Base-by-base conservation (phyloP, 1,140 invertebrate genomes). In the Brevipalpus yothersi region DNA sequence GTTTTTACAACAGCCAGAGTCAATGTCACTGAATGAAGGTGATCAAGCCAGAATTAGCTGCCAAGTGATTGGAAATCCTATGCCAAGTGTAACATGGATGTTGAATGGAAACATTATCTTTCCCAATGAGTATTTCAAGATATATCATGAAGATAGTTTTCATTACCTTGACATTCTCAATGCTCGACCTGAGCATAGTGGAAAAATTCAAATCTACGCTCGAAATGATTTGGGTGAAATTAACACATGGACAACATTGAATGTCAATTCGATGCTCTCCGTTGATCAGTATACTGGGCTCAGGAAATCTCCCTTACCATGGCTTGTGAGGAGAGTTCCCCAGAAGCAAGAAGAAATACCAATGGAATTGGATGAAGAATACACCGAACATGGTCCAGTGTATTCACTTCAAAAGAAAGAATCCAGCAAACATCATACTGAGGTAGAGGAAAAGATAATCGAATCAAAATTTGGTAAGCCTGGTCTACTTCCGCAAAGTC, bases 131-230 rank as follows among this genome's bases (percentile, higher is more conserved):
- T 80, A 89, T 59, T 94, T 93, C 70, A 92, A 91, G 70, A 71
- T 96, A 41, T 91, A 82, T 1, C 94, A 95, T 69, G 93, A 97
- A 71, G 93, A 92, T 60, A 95, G 96, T 83, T 92, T 92, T 73
- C 89, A 94, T 71, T 88, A 94, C 71, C 73, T 96, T 71, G 91
- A 96, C 73, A 93, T 97, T 63, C 91, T 91, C 9, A 92, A 93
- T 72, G 89, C 86, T 0, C 79, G 90, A 54, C 91, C 95, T 69
- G 94, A 94, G 67, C 92, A 96, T 69, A 82, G 84, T 62, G 91
- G 92, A 19, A 91, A 89, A 71, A 80, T 88, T 56, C 87, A 85
- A 73, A 85, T 95, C 2, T 83, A 94, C 62, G 91, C 91, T 42
- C 80, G 87, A 61, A 96, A 93, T 69, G 84, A 83, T 4, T 78